Conservation (phyloP, 2,888 invertebrate species). For the Limnephilus rhombicus region DNA sequence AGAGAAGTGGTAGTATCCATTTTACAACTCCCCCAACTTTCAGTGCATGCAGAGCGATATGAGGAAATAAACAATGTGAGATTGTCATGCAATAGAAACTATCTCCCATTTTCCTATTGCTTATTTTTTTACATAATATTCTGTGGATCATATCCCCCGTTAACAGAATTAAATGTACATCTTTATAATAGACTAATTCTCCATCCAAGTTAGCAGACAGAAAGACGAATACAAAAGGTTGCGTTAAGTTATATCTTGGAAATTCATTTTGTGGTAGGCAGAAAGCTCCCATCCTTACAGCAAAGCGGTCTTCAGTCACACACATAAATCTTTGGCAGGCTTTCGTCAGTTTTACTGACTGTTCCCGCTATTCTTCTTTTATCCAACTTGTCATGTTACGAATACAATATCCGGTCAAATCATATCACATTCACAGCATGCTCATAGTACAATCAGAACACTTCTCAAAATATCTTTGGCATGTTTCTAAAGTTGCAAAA, state of each 20-base stretch:
- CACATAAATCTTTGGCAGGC: neutral
- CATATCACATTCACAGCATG: neutral
- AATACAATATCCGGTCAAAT: neutral
- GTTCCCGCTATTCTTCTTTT: neutral
- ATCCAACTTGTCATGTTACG: neutral
- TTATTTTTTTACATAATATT: too few species aligned
- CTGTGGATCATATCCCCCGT: too few species aligned
- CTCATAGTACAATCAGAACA: neutral
- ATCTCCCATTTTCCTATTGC: too few species aligned
- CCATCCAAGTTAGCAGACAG: neutral
- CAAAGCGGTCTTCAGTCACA: neutral
- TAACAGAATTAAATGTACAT: too few species aligned
- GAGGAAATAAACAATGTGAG: too few species aligned
- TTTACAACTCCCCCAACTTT: too few species aligned
- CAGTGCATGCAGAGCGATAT: too few species aligned
- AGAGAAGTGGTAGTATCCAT: too few species aligned
- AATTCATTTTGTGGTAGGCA: neutral
- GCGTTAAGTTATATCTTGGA: neutral
- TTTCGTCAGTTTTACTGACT: neutral
- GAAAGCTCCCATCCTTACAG: neutral
- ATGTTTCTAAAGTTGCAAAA: neutral
- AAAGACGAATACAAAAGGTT: neutral
- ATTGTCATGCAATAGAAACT: too few species aligned
- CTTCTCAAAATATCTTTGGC: conserved; percentile 26
- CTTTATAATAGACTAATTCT: neutral